Conservation (phyloP, 1,140 invertebrate species). For the Anagrus nilaparvatae region DNA sequence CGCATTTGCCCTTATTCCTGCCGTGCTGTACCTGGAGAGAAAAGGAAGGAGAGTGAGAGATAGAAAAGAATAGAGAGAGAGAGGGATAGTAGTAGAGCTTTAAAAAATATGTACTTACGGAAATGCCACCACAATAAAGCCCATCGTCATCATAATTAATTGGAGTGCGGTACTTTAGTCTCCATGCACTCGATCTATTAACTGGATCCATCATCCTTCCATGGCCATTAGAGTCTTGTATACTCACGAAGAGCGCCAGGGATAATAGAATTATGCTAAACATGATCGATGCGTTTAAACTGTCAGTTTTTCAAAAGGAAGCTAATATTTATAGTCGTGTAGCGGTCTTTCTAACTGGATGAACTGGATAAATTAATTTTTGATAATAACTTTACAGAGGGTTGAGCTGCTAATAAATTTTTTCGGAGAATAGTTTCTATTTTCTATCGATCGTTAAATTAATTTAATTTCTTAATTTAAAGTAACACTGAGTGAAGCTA, state of each 20-base stretch:
- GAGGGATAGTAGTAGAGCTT: conserved; percentile 3
- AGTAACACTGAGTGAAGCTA: no score
- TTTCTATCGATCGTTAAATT: no score
- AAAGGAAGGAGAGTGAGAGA: neutral
- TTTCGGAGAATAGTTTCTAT: no score
- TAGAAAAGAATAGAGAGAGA: no score
- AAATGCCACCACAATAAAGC: conserved; percentile 53
- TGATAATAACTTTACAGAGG: no score
- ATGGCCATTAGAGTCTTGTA: conserved; percentile 38
- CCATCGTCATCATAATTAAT: conserved; percentile 57
- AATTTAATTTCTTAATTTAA: no score
- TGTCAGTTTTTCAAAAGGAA: no score
- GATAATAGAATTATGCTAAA: conserved; percentile 1
- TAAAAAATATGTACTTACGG: conserved; percentile 14
- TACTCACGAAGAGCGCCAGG: neutral
- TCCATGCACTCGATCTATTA: conserved; percentile 54
- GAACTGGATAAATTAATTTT: no score
- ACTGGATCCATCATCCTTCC: conserved; percentile 58
- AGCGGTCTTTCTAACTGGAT: no score
- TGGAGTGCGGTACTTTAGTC: conserved; percentile 61
- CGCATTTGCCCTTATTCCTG: conserved; percentile 44
- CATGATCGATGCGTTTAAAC: no score
- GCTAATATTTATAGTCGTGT: no score
- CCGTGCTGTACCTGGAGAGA: conserved; percentile 28
- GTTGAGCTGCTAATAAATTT: no score